Base-by-base conservation (phyloP, 2,797 vertebrate genomes). In the Dendrocincla tyrannina region DNA sequence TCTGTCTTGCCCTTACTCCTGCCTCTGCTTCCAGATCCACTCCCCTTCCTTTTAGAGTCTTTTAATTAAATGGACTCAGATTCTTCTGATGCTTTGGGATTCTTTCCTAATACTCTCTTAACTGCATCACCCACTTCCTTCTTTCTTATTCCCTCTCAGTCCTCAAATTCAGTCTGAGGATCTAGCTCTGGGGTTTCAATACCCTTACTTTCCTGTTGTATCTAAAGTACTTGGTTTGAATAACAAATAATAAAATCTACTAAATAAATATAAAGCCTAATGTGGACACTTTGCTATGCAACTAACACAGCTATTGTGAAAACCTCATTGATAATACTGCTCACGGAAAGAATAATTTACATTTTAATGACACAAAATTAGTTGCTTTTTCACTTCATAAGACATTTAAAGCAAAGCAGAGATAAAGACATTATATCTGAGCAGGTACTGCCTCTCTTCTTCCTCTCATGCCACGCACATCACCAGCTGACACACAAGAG, bases 361-460 rank as follows among this genome's bases (percentile, higher is more conserved):
- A 69, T 90, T 95, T 94, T 82, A 93, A 81, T 85, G 49, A 50
- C 53, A 89, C 41, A 77, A 85, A 88, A 91, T 72, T 79, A 66
- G 47, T 55, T 79, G 19, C 10, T 69, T 89, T 83, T 85, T 91
- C 41, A 52, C 30, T 91, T 77, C 68, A 47, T 50, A 83, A 73
- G 44, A 14, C 52, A 53, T 85, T 92, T 89, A 67, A 89, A 93
- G 27, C 32, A 85, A 89, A 78, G 37, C 11, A 72, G 83, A 22
- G 32, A 35, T 56, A 46, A 7, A 30, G 47, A 52, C 62, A 59
- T 83, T 76, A 18, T 82, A 73, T 53, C 47, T 84, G 58, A 78
- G 58, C 18, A 25, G 10, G 27, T 53, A 39, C 37, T 81, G 53
- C 33, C 33, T 85, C 59, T 32, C 44, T 80, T 66, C 60, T 89